Conservation (phyloP, 1,140 invertebrate species). For the Phenacoccus solenopsis region DNA sequence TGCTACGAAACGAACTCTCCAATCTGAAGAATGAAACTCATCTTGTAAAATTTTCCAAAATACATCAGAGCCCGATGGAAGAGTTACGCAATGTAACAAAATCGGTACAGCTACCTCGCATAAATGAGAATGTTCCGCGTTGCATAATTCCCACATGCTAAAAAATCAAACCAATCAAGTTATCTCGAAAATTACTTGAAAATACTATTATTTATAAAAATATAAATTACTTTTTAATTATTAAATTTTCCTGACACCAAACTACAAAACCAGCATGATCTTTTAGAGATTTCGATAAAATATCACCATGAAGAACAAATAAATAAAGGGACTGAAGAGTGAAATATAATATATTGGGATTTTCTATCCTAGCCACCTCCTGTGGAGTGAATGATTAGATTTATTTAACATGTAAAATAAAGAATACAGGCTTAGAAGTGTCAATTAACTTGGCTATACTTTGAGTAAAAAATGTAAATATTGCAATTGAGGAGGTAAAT, state of each 20-base stretch:
- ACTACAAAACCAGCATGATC: conserved; percentile 92
- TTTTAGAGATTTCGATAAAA: conserved; percentile 69
- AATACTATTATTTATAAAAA: not conserved
- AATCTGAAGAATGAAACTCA: conserved; percentile 81
- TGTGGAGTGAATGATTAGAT: conserved; percentile 31
- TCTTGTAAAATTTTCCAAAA: conserved; percentile 90
- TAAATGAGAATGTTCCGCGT: conserved; percentile 85
- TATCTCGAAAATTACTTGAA: not conserved
- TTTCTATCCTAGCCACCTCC: conserved; percentile 69
- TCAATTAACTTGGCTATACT: conserved; percentile 45
- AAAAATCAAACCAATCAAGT: conserved; percentile 25
- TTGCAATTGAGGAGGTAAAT: conserved; percentile 81
- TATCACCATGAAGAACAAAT: conserved; percentile 85
- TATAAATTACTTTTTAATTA: conserved; percentile 76
- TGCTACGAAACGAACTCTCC: conserved; percentile 80
- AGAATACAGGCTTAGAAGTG: not conserved
- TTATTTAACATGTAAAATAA: not conserved
- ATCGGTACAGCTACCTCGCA: conserved; percentile 79
- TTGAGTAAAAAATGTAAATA: conserved; percentile 81
- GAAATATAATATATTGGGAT: conserved; percentile 87
- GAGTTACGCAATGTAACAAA: conserved; percentile 83
- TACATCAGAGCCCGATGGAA: conserved; percentile 82
- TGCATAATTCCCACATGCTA: conserved; percentile 86
- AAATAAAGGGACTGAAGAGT: conserved; percentile 84
- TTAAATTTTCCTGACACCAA: conserved; percentile 91